Conservation (phyloP, 2,113 vertebrate species). For the Pseudopodoces humilis region DNA sequence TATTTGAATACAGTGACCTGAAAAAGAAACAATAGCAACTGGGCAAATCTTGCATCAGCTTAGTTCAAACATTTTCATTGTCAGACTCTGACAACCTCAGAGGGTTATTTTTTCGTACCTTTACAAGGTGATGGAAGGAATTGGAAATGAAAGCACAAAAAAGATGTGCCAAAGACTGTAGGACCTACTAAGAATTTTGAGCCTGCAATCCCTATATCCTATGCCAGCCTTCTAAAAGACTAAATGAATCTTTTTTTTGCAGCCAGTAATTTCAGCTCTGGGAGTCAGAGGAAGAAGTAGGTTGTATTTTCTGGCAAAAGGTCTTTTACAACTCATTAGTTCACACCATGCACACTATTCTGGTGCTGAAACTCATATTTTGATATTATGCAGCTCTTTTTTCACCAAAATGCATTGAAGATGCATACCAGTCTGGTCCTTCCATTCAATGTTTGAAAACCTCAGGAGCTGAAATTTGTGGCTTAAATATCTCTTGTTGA, state of each 20-base stretch:
- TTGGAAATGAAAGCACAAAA: background rate
- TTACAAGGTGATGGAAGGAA: background rate
- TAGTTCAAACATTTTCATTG: background rate
- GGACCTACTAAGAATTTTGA: background rate
- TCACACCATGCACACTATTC: rapidly evolving
- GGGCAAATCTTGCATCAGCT: background rate
- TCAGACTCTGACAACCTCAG: background rate
- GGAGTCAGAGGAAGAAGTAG: background rate
- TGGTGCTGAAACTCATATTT: background rate
- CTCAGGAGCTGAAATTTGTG: background rate
- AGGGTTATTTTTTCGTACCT: background rate
- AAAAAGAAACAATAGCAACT: background rate
- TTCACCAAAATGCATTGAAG: background rate
- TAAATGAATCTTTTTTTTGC: background rate
- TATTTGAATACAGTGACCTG: background rate
- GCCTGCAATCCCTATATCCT: background rate
- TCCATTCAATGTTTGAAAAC: background rate
- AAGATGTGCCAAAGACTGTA: background rate
- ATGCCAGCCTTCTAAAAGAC: background rate
- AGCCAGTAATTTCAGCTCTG: background rate
- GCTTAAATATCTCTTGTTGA: background rate
- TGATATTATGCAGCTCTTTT: background rate
- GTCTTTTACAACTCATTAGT: background rate
- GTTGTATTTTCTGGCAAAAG: background rate
- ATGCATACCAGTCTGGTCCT: background rate